phyloP scores from a whole-genome alignment of 92 coral and sea anemone genomes.

The Metridium senile region DNA sequence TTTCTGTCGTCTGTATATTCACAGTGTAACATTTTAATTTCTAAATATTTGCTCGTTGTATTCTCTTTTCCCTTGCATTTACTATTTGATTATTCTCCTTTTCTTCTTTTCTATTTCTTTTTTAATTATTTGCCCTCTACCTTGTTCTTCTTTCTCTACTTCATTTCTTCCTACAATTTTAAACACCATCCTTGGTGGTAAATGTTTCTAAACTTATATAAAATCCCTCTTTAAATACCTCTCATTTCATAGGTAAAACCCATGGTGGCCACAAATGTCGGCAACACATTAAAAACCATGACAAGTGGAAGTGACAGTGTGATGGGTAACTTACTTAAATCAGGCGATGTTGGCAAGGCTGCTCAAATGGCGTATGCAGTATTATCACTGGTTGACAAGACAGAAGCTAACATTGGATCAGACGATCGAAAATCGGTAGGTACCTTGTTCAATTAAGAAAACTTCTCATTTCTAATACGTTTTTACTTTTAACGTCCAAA shows the following conservation, averaged over 20 bases:
- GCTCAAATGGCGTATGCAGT: slow-evolving; percentile 89
- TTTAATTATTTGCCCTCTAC: no score
- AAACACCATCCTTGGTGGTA: no score
- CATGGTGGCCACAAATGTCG: slow-evolving; percentile 53
- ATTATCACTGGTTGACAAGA: slow-evolving; percentile 73
- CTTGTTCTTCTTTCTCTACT: no score
- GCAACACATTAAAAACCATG: slow-evolving; percentile 56
- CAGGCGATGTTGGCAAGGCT: slow-evolving; percentile 77
- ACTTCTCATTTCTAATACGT: slow-evolving; percentile 40
- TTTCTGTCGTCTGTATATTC: no score
- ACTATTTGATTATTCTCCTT: no score
- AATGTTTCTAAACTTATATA: no score
- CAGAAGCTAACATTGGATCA: slow-evolving; percentile 50
- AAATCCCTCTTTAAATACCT: no score
- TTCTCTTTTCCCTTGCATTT: no score
- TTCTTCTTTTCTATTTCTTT: no score
- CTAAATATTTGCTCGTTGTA: no score
- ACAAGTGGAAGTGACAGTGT: slow-evolving; percentile 68
- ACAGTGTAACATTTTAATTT: no score
- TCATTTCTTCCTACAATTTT: no score
- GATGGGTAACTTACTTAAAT: slow-evolving; percentile 61
- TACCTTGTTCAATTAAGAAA: background rate
- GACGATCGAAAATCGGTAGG: slow-evolving; percentile 73
- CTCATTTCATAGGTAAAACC: slow-evolving; percentile 56
- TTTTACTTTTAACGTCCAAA: background rate